Evolutionary conservation across 2,797 vertebrate species (phyloP).

Genomic region (Acrossocheilus wenchowensis): DNA sequence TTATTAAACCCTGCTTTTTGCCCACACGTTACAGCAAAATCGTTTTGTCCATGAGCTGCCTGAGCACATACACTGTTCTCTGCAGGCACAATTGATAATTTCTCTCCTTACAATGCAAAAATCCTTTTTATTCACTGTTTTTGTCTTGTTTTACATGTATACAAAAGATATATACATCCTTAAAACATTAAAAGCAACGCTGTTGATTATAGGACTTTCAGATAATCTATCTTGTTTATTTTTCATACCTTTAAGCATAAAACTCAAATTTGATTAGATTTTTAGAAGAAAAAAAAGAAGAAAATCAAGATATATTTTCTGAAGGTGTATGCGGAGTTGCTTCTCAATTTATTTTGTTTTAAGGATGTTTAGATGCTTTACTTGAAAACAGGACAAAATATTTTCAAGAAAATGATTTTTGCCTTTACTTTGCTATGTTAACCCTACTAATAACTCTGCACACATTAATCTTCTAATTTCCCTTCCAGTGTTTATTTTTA

Average conservation of each 20-base stretch:
- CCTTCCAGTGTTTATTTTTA: neutral
- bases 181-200: neutral
- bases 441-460: neutral
- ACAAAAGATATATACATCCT: neutral
- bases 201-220: neutral
- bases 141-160: neutral
- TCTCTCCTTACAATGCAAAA: neutral
- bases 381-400: neutral
- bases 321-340: neutral
- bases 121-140: neutral
- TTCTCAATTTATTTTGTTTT: neutral
- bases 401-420: constrained; percentile 10
- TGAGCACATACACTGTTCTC: neutral
- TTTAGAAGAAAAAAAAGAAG: neutral
- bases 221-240: neutral
- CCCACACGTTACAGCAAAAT: constrained; percentile 55
- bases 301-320: neutral
- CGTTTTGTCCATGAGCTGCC: constrained; percentile 15
- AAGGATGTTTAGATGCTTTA: constrained; percentile 10
- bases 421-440: constrained; percentile 5
- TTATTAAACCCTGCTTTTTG: constrained; percentile 34
- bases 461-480: neutral
- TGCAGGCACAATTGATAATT: neutral
- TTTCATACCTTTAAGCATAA: neutral
- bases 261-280: neutral